Evolutionary conservation across 2,797 vertebrate species (phyloP).

Genomic region (Sebastes melanostomus): DNA sequence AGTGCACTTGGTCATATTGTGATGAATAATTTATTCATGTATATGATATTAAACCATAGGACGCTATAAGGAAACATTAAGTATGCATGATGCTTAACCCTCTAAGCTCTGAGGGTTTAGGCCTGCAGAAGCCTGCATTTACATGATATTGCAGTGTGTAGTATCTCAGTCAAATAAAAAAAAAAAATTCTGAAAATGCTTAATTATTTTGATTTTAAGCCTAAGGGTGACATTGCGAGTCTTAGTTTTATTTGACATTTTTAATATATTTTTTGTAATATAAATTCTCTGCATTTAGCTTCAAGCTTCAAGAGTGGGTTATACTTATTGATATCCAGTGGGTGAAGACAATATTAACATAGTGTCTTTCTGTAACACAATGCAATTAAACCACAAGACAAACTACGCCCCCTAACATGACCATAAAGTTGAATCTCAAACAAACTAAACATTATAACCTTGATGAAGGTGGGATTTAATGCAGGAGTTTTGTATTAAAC

Average conservation of each 20-base stretch:
- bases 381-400: neutral
- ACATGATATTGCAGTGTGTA: neutral
- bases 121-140: neutral
- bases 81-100: slow-evolving; percentile 21
- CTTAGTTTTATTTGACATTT: neutral
- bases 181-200: neutral
- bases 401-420: neutral
- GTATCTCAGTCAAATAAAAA: neutral
- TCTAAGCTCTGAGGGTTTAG: neutral
- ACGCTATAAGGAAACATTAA: slow-evolving; percentile 2
- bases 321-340: neutral
- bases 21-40: slow-evolving; percentile 39
- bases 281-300: neutral
- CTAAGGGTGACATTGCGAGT: neutral
- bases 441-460: too few relatives aligned
- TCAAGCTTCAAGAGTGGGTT: neutral
- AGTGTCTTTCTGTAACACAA: neutral
- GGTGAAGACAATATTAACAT: neutral
- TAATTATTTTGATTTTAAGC: neutral
- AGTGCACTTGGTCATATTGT: neutral
- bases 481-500: neutral
- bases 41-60: slow-evolving; percentile 16
- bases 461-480: too few relatives aligned
- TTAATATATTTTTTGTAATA: too few relatives aligned
- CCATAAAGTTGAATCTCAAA: neutral